Evolutionary conservation across 1,140 invertebrate genomes (phyloP), one percentile per base, ranked within the genome.

Genomic region (Ganaspis sp.): DNA sequence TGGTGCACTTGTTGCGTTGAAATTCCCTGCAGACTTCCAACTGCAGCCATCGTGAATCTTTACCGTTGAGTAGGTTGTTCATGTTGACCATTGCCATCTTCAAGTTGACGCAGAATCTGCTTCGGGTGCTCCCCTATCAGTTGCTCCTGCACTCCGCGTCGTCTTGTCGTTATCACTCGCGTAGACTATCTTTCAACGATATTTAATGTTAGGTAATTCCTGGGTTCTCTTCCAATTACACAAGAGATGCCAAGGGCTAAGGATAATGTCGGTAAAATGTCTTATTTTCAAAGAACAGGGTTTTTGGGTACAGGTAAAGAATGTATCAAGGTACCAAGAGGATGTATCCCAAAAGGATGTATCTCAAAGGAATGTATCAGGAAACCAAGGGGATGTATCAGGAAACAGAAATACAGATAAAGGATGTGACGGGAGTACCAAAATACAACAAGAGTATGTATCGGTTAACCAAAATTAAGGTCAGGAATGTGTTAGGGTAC

Each of bases 21-120:
- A 98, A 99, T 93, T 99, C 99, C 76, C 99, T 95, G 93, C 99
- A 99, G 88, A 99, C 99, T 93, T 99, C 99, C 89, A 99, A 93
- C 90, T 99, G 99, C 80, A 99, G 94, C 99, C 99, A 99, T 88
- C 99, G 95, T 79, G 98, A 99, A 93, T 99, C 99, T 93, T 99
- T 99, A 85, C 97, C 97, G 92, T 98, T 98, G 80, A 98, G 93
- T 87, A 98, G 94, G 93, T 97, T 98, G 93, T 97, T 98, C 94
- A 98, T 97, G 94, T 98, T 98, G 89, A 98, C 97, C 96, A 98
- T 97, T 91, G 96, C 96, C 96, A 96, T 96, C 81, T 92, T 64
- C 58, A 64, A 64, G 58, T 64, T 64, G 58, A 64, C 58, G 21
- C 54, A 26, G 54, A 15, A 64, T 64, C 23, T 29, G 3, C 83